Evolutionary conservation across 2,888 invertebrate genomes (phyloP), one percentile per base, ranked within the genome.

Genomic region (Seladonia tumulorum): DNA sequence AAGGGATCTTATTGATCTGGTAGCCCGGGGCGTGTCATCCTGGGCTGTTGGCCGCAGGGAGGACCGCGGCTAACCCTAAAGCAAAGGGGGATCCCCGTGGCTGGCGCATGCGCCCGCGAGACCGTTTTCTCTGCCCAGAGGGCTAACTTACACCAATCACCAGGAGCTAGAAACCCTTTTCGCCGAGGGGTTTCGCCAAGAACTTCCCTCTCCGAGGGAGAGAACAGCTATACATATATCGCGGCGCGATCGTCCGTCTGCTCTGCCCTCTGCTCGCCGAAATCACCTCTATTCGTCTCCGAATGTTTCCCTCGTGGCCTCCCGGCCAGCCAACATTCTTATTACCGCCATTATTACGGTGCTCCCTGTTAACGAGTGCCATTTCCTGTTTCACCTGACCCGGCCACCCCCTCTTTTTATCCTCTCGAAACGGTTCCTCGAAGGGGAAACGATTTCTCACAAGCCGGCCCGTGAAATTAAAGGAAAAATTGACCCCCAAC

Each of bases 1-100:
- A 93, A 94, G 94, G 94, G 94, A 94, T 95, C 94, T 95, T 95
- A 95, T 95, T 95, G 95, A 95, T 95, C 95, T 94, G 94, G 94
- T 94, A 94, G 95, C 95, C 95, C 90, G 95, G 95, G 95, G 95
- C 95, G 95, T 95, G 95, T 95, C 95, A 94, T 95, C 94, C 94
- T 94, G 94, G 94, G 94, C 94, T 93, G 94, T 94, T 94, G 93
- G 94, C 95, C 95, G 94, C 94, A 94, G 95, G 95, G 95, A 95
- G 95, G 94, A 95, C 95, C 95, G 93, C 93, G 93, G 94, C 93
- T 93, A 93, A 94, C 94, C 94, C 94, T 94, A 93, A 94, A 94
- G 94, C 94, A 92, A 93, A 93, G 94, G 94, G 94, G 92, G 91
- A 90, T 90, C 88, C 87, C 85, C 84, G 87, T 90, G 90, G 85